Base-by-base conservation (phyloP, 2,113 vertebrate species). In the Ardeotis arabs region DNA sequence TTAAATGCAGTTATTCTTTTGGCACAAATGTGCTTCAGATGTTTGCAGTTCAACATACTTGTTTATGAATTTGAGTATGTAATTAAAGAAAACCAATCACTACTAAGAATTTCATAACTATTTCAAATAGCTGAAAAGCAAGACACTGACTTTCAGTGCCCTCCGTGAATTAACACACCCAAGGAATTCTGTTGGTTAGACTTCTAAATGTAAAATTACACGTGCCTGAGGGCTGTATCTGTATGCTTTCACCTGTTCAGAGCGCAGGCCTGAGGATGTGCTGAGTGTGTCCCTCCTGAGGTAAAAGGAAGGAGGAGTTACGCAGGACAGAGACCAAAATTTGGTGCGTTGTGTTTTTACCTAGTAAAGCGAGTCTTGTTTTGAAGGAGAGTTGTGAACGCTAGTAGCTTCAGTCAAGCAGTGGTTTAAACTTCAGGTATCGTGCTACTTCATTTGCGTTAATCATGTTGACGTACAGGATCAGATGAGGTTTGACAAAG, bases 401-500 rank as follows among this genome's bases (percentile, higher is more conserved):
- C 19, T 0, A 55, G 49, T 12, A 68, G 45, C 39, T 50, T 83
- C 56, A 31, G 12, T 47, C 45, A 74, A 86, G 41, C 3, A 35
- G 41, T 49, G 44, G 23, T 47, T 94, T 72, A 28, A 89, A 84
- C 78, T 67, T 84, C 15, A 80, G 14, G 29, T 84, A 41, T 84
- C 29, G 52, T 0, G 1, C 6, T 55, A 37, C 67, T 87, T 94
- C n/a, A n/a, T 87, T 93, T 87, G 37, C 5, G 25, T 87, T 84
- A 52, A 84, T 95, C 45, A 10, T 31, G 21, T 86, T 93, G 93
- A 78, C 64, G 9, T 74, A 50, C 81, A 85, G 95, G 64, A 60
- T 87, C 83, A 93, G 85, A 82, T 91, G 81, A 95, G 39, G 25
- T 66, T 67, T 73, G 80, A 63, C 90, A 62, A 76, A 91, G 72